These are phyloP conservation scores for Rhingia campestris DNA, from an alignment of 2,888 invertebrate genomes.

Conservation along the genomic window DNA sequence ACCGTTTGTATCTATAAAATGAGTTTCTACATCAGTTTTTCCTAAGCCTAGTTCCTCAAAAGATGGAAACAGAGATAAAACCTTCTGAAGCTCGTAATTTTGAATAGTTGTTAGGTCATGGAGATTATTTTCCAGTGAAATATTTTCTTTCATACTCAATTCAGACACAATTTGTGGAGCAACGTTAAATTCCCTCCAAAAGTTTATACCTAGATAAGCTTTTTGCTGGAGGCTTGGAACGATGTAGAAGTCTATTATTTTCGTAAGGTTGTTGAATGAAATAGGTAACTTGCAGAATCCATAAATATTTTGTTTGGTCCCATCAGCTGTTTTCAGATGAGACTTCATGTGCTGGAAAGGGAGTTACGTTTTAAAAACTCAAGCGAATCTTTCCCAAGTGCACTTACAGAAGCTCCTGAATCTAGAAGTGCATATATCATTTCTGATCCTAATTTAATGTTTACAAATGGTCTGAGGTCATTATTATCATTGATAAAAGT, in stretches of 20 bases:
- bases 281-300: not conserved
- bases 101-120: not conserved
- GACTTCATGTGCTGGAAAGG: not conserved
- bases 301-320: not conserved
- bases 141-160: not conserved
- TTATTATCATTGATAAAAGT: conserved; percentile 2
- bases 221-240: conserved; percentile 7
- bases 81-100: not conserved
- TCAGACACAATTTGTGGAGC: conserved; percentile 12
- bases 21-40: not conserved
- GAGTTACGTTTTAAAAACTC: not conserved
- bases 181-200: conserved; percentile 2
- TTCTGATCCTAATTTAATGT: not conserved
- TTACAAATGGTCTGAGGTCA: not conserved
- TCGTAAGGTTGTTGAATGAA: not conserved
- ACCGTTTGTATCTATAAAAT: not conserved
- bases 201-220: conserved; percentile 1
- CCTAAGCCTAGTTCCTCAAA: conserved; percentile 2
- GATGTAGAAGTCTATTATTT: not conserved
- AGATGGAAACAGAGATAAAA: not conserved
- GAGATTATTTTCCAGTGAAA: not conserved
- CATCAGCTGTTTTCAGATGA: conserved; percentile 1
- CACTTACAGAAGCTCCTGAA: not conserved
- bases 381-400: not conserved
- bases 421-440: not conserved